These are phyloP conservation scores for Chrysaora quinquecirrha DNA, from an alignment of 30 jellyfish, hydroid and myxozoan genomes.

Conservation along the genomic window DNA sequence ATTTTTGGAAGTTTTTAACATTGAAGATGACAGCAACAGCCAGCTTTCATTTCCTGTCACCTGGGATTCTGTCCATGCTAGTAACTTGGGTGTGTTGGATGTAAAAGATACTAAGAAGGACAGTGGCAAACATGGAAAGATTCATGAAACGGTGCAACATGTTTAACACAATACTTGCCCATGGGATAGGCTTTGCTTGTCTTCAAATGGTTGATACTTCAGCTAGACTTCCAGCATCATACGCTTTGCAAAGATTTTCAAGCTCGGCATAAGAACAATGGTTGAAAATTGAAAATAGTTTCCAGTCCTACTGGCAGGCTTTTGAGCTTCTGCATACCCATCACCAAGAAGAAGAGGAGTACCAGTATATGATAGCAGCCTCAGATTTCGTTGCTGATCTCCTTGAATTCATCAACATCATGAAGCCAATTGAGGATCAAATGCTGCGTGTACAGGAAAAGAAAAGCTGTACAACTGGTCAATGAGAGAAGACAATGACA, in stretches of 20 bases:
- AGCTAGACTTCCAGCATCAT: conserved; percentile 35
- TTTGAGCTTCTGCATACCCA: conserved; percentile 24
- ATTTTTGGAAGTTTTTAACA: background rate
- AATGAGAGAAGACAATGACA: no score
- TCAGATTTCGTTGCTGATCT: conserved; percentile 36
- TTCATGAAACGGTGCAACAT: conserved; percentile 22
- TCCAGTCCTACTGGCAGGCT: conserved; percentile 23
- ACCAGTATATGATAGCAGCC: conserved; percentile 44
- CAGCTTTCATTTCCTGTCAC: conserved; percentile 7
- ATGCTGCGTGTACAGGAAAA: conserved; percentile 28
- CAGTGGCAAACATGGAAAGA: conserved; percentile 26
- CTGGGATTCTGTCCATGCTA: conserved; percentile 20
- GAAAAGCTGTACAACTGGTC: conserved; percentile 2
- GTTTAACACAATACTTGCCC: conserved; percentile 11
- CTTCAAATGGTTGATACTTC: conserved; percentile 20
- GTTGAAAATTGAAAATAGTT: conserved; percentile 28
- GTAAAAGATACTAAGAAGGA: conserved; percentile 4
- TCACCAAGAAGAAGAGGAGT: conserved; percentile 24
- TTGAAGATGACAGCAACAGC: background rate
- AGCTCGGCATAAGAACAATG: conserved; percentile 36
- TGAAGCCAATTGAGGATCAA: conserved; percentile 29
- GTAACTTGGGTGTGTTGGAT: background rate
- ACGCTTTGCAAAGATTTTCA: conserved; percentile 23
- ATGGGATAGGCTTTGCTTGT: conserved; percentile 29
- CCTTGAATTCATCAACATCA: conserved; percentile 18